Conservation (phyloP, 1,140 invertebrate species). For the Sarcophaga bullata region DNA sequence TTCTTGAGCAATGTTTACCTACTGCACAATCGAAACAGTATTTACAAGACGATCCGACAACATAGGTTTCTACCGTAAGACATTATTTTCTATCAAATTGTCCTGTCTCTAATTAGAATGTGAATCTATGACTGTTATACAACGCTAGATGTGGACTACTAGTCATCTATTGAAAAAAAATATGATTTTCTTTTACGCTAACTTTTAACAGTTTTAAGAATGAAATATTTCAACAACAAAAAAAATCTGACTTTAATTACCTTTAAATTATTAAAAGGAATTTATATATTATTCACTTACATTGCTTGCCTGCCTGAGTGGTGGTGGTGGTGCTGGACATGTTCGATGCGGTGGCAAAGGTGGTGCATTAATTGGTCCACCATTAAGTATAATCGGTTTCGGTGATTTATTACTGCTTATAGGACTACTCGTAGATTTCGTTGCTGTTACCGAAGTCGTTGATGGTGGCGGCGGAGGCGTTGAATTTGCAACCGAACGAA, state of each 20-base stretch:
- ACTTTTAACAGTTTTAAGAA: too few relatives aligned
- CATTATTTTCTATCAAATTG: too few relatives aligned
- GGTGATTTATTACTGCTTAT: slow-evolving; percentile 53
- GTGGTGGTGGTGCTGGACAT: slow-evolving; percentile 63
- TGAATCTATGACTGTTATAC: too few relatives aligned
- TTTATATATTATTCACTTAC: slow-evolving; percentile 50
- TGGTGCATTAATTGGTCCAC: slow-evolving; percentile 60
- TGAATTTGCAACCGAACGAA: slow-evolving; percentile 50
- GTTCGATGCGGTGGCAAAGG: slow-evolving; percentile 61
- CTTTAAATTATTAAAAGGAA: slow-evolving; percentile 1
- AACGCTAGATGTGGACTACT: too few relatives aligned
- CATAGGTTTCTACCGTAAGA: too few relatives aligned
- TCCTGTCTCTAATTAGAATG: too few relatives aligned
- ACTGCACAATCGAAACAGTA: too few relatives aligned
- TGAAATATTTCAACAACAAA: background rate
- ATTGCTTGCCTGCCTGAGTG: slow-evolving; percentile 61
- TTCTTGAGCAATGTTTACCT: too few relatives aligned
- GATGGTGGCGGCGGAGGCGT: slow-evolving; percentile 50
- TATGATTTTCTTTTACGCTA: too few relatives aligned
- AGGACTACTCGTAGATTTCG: slow-evolving; percentile 39
- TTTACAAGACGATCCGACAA: too few relatives aligned
- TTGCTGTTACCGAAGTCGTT: slow-evolving; percentile 32
- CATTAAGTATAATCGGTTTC: slow-evolving; percentile 60
- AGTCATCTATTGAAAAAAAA: too few relatives aligned
- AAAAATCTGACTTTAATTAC: background rate